phyloP scores from a whole-genome alignment of 2,888 invertebrate species.

The Orthosia cruda region DNA sequence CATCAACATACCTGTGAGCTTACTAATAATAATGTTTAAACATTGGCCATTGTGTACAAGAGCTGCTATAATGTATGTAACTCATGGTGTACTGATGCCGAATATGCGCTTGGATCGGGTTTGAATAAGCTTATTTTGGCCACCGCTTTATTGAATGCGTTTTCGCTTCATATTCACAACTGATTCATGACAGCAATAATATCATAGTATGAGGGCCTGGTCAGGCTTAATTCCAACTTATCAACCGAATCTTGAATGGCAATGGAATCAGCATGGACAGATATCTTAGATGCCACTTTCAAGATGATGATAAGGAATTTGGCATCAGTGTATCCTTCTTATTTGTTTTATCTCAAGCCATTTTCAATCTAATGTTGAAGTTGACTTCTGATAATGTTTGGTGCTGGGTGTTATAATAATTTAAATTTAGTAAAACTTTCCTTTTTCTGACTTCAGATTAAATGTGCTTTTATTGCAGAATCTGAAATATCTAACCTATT shows the following conservation, averaged over 20 bases:
- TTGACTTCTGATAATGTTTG: constrained; percentile 1
- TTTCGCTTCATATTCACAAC: constrained; percentile 8
- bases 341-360: neutral
- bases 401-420: constrained; percentile 3
- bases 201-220: neutral
- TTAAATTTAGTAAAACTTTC: neutral
- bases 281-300: neutral
- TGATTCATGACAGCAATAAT: too few species aligned
- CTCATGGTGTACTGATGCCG: constrained; percentile 37
- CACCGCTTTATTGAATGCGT: constrained; percentile 34
- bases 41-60: constrained; percentile 47
- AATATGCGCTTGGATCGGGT: constrained; percentile 27
- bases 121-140: constrained; percentile 28
- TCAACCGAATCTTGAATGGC: neutral
- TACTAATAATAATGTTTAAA: constrained; percentile 9
- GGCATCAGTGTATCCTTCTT: constrained; percentile 50
- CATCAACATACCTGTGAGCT: neutral
- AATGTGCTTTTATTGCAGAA: neutral
- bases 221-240: neutral
- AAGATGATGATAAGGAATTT: neutral
- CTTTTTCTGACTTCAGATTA: neutral
- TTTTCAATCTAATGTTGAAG: constrained; percentile 11
- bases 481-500: neutral
- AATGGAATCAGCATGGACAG: constrained; percentile 13
- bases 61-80: constrained; percentile 25